Evolutionary conservation across 2,797 vertebrate species (phyloP).

Genomic region (Epinephelus malabaricus): DNA sequence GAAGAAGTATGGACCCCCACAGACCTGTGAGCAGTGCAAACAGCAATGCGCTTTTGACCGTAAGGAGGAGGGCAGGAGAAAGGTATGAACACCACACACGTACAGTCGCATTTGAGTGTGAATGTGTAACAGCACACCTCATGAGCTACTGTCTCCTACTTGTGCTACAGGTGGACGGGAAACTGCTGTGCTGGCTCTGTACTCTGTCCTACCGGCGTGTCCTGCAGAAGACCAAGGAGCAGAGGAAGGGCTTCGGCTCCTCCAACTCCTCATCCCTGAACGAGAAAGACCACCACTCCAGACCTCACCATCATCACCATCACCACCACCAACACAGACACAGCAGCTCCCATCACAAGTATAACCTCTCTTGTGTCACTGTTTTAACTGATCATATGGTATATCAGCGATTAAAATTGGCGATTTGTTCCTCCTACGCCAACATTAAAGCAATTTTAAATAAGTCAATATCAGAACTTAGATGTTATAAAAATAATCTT

Average conservation of each 20-base stretch:
- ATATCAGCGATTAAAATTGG: neutral
- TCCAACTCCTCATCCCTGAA: slow-evolving; percentile 95
- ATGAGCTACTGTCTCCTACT: neutral
- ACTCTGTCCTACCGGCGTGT: slow-evolving; percentile 98
- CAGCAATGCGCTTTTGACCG: slow-evolving; percentile 99
- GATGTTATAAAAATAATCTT: no score
- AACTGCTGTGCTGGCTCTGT: slow-evolving; percentile 98
- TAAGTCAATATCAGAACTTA: neutral
- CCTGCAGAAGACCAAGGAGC: slow-evolving; percentile 99
- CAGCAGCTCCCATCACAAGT: slow-evolving; percentile 95
- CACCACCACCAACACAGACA: slow-evolving; percentile 90
- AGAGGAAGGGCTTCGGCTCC: slow-evolving; percentile 96
- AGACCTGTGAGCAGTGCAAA: slow-evolving; percentile 98
- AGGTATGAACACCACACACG: slow-evolving; percentile 80
- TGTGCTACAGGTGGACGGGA: slow-evolving; percentile 93
- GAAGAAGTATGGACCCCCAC: slow-evolving; percentile 98
- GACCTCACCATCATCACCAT: slow-evolving; percentile 93
- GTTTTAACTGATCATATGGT: no score
- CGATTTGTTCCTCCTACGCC: no score
- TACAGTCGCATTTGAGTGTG: neutral
- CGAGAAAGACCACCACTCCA: slow-evolving; percentile 97
- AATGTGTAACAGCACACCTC: neutral
- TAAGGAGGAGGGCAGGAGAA: slow-evolving; percentile 96
- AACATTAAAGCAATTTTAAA: neutral
- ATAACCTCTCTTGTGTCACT: slow-evolving; percentile 66